A percentile compares a stretch with the other conserved stretches of the same genome.
These are phyloP conservation scores for Anguilla obscura DNA, from an alignment of 2,797 vertebrate genomes.

Conservation along the genomic window DNA sequence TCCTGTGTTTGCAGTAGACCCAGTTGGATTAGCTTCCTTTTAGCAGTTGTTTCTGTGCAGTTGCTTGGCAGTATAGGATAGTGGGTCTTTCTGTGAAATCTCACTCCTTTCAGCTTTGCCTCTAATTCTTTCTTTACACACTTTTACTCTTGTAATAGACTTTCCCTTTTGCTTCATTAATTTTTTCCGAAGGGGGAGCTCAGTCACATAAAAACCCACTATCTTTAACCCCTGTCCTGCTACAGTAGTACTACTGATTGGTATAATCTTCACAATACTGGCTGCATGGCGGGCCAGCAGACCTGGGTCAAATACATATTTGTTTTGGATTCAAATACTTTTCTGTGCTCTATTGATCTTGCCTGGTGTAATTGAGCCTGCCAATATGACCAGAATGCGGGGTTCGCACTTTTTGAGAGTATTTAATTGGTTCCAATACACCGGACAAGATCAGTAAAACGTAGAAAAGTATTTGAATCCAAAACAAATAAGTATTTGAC, in stretches of 20 bases:
- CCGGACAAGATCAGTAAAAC: too few relatives aligned
- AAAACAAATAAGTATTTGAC: too few relatives aligned
- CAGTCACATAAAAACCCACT: slow-evolving; percentile 7
- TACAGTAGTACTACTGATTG: not conserved
- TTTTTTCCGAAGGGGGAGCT: not conserved
- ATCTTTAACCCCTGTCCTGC: not conserved
- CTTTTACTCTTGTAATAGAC: not conserved
- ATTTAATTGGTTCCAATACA: too few relatives aligned
- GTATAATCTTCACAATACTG: not conserved
- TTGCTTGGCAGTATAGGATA: not conserved
- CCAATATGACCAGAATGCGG: too few relatives aligned
- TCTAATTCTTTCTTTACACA: not conserved
- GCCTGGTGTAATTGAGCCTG: too few relatives aligned
- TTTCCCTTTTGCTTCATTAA: not conserved
- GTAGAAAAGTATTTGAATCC: too few relatives aligned
- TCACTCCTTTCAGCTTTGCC: not conserved
- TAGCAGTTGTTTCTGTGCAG: not conserved
- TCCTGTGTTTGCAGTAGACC: not conserved
- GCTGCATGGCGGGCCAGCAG: not conserved
- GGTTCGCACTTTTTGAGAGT: too few relatives aligned
- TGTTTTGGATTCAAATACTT: too few relatives aligned
- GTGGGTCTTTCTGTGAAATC: slow-evolving; percentile 9
- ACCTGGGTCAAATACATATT: not conserved
- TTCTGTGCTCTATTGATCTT: too few relatives aligned
- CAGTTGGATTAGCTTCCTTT: not conserved